Percentiles rank a stretch among this genome's conserved stretches.
These are phyloP conservation scores for Cyclina sinensis DNA, from an alignment of 1,140 invertebrate species.

Conservation along the genomic window DNA sequence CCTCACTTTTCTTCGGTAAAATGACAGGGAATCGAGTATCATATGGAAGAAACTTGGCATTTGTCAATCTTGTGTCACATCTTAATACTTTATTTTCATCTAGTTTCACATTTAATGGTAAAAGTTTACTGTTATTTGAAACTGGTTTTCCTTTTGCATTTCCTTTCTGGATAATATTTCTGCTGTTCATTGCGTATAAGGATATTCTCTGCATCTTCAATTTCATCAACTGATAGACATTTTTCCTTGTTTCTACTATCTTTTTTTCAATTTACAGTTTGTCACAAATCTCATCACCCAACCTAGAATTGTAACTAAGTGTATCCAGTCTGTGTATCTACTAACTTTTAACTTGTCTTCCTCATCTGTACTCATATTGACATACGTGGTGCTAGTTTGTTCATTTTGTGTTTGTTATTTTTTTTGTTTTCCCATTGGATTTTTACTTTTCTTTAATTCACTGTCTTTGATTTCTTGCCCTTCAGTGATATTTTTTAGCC, in stretches of 20 bases:
- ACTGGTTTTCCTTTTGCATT: too few relatives aligned
- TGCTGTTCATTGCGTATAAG: not conserved
- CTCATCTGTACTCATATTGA: too few relatives aligned
- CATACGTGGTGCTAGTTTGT: not conserved
- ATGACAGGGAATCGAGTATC: not conserved
- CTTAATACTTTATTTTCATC: too few relatives aligned
- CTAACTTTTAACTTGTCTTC: not conserved
- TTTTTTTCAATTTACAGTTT: conserved; percentile 7
- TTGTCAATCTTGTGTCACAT: too few relatives aligned
- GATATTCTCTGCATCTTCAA: too few relatives aligned
- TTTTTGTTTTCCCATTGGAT: not conserved
- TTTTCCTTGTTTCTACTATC: not conserved
- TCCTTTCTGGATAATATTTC: not conserved
- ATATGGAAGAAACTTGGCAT: conserved; percentile 28
- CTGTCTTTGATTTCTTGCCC: not conserved
- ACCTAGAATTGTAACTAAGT: not conserved
- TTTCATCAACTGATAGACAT: too few relatives aligned
- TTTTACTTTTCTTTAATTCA: not conserved
- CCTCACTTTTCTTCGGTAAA: too few relatives aligned
- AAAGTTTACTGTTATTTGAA: too few relatives aligned
- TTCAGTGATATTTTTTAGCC: not conserved
- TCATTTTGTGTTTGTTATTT: not conserved
- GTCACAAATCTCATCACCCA: conserved; percentile 21
- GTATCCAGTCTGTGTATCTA: conserved; percentile 9
- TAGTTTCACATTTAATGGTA: too few relatives aligned